phyloP scores from a whole-genome alignment of 2,113 vertebrate genomes.

The Isurus oxyrinchus region DNA sequence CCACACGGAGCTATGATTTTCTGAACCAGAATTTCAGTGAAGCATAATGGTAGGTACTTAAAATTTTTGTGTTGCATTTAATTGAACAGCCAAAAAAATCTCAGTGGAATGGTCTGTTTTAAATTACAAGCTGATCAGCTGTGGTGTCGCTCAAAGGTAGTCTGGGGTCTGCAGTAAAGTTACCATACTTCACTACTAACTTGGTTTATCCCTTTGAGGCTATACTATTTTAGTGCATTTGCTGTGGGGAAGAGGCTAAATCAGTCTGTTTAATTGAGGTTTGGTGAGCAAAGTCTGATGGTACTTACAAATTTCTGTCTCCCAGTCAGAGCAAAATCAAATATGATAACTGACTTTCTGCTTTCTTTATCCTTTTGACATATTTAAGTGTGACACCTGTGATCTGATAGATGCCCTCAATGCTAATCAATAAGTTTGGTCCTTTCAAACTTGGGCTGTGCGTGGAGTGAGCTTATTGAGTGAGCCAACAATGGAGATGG shows the following conservation, averaged over 20 bases:
- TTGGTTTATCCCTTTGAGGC: not conserved
- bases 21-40: not conserved
- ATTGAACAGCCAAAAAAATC: not conserved
- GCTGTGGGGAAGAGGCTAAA: not conserved
- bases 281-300: not conserved
- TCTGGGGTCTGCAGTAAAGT: not conserved
- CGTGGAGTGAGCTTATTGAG: not conserved
- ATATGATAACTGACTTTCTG: not conserved
- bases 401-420: not conserved
- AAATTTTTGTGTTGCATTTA: not conserved
- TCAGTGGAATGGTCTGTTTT: not conserved
- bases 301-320: not conserved
- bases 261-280: not conserved
- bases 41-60: not conserved
- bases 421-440: not conserved
- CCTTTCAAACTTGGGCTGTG: not conserved
- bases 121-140: not conserved
- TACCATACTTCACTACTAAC: not conserved
- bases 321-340: not conserved
- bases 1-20: not conserved
- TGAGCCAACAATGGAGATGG: not conserved
- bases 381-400: not conserved
- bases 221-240: not conserved
- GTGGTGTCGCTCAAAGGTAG: not conserved
- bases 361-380: not conserved